phyloP scores from a whole-genome alignment of 2,797 vertebrate genomes.

The Thalassophryne amazonica region DNA sequence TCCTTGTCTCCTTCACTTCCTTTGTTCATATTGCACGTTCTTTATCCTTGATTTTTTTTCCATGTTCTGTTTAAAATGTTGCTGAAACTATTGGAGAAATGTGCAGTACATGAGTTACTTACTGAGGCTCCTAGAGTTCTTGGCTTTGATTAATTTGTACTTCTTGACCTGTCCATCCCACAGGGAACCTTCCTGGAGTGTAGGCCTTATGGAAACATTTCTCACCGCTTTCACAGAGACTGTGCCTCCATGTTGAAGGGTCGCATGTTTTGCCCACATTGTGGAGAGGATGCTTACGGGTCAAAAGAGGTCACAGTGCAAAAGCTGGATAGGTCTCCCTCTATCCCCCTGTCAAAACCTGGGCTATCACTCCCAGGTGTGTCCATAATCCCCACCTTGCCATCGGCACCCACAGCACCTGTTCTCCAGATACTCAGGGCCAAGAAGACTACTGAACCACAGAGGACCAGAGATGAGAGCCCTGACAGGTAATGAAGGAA shows the following conservation, averaged over 20 bases:
- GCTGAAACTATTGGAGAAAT: too few species aligned
- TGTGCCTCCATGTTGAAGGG: conserved; percentile 89
- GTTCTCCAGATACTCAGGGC: conserved; percentile 72
- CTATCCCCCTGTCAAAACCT: conserved; percentile 32
- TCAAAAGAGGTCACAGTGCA: conserved; percentile 86
- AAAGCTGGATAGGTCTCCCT: conserved; percentile 72
- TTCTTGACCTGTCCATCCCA: neutral
- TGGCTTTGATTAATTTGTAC: neutral
- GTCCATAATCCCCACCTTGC: conserved; percentile 29
- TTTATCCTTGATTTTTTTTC: too few species aligned
- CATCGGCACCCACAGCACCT: conserved; percentile 36
- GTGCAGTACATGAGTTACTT: too few species aligned
- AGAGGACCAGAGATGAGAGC: conserved; percentile 80
- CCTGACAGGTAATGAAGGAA: conserved; percentile 73
- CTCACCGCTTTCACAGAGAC: conserved; percentile 91
- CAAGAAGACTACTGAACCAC: conserved; percentile 77
- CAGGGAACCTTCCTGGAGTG: conserved; percentile 97
- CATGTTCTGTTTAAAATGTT: too few species aligned
- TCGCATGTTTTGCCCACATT: conserved; percentile 91
- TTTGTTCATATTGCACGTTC: neutral
- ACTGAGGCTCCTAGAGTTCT: too few species aligned
- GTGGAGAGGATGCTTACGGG: conserved; percentile 89
- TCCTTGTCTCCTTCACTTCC: neutral
- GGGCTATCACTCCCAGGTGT: conserved; percentile 23
- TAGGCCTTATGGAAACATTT: conserved; percentile 90